Evolutionary conservation across 2,888 invertebrate genomes (phyloP).

Genomic region (Lissocephala sabroskyi): DNA sequence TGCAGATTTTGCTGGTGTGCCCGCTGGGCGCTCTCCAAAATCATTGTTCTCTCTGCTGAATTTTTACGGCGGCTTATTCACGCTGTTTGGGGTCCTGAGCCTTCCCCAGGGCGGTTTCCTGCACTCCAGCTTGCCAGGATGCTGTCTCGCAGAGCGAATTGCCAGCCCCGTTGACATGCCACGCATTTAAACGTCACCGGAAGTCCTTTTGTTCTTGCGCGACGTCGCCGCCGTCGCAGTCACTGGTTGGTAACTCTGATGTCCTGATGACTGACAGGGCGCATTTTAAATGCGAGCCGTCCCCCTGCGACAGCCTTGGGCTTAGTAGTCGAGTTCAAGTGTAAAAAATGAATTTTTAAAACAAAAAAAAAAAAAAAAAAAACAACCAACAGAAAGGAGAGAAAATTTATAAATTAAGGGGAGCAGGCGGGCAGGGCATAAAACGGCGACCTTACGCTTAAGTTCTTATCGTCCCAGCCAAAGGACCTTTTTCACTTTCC

Average conservation of each 20-base stretch:
- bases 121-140: conserved; percentile 40
- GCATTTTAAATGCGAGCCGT: conserved; percentile 10
- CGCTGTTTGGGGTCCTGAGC: conserved; percentile 21
- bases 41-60: no score
- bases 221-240: not conserved
- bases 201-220: conserved; percentile 54
- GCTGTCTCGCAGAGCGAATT: conserved; percentile 58
- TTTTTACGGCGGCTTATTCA: no score
- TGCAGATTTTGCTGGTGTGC: no score
- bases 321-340: conserved; percentile 34
- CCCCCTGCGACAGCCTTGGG: conserved; percentile 10
- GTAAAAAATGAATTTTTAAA: conserved; percentile 28
- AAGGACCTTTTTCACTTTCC: conserved; percentile 24
- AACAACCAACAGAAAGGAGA: conserved; percentile 42
- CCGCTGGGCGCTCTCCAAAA: no score
- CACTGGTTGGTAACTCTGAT: no score
- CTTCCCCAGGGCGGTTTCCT: conserved; percentile 8
- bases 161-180: conserved; percentile 54
- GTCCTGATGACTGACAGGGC: conserved; percentile 10
- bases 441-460: no score
- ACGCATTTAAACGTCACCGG: conserved; percentile 65
- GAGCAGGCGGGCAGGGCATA: no score
- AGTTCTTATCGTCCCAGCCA: no score
- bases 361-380: conserved; percentile 16
- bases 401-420: no score